These are phyloP conservation scores for Tyria jacobaeae DNA, from an alignment of 2,888 invertebrate species.

Conservation along the genomic window DNA sequence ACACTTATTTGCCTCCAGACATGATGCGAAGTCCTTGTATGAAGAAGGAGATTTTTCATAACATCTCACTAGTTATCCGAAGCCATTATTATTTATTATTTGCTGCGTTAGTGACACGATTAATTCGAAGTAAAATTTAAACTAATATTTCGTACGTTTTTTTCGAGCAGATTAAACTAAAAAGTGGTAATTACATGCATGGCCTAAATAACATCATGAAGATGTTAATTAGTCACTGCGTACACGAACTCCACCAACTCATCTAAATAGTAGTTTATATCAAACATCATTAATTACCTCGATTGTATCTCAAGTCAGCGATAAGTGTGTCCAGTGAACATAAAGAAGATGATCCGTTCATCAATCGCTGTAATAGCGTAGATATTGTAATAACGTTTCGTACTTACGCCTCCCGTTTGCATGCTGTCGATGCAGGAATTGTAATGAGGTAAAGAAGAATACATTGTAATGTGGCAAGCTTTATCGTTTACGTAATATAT, in stretches of 20 bases:
- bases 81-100: too few relatives aligned
- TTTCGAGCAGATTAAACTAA: neutral
- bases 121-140: neutral
- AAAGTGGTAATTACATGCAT: neutral
- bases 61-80: too few relatives aligned
- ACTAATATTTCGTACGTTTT: neutral
- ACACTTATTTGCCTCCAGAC: neutral
- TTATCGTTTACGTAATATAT: neutral
- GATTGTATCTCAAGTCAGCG: slow-evolving; percentile 44
- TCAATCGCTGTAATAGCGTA: slow-evolving; percentile 59
- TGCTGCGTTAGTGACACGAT: too few relatives aligned
- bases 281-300: slow-evolving; percentile 44
- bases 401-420: slow-evolving; percentile 36
- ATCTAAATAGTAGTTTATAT: slow-evolving; percentile 38
- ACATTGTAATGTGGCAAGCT: slow-evolving; percentile 6
- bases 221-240: slow-evolving; percentile 35
- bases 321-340: slow-evolving; percentile 46
- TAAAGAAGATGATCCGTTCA: slow-evolving; percentile 56
- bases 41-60: too few relatives aligned
- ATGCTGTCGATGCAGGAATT: slow-evolving; percentile 28
- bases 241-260: slow-evolving; percentile 19
- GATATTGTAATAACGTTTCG: slow-evolving; percentile 49
- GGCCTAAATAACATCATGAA: too few relatives aligned
- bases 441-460: slow-evolving; percentile 31
- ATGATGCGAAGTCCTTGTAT: too few relatives aligned